Conservation (phyloP, 2,797 vertebrate species). For the Myripristis jacobus region DNA sequence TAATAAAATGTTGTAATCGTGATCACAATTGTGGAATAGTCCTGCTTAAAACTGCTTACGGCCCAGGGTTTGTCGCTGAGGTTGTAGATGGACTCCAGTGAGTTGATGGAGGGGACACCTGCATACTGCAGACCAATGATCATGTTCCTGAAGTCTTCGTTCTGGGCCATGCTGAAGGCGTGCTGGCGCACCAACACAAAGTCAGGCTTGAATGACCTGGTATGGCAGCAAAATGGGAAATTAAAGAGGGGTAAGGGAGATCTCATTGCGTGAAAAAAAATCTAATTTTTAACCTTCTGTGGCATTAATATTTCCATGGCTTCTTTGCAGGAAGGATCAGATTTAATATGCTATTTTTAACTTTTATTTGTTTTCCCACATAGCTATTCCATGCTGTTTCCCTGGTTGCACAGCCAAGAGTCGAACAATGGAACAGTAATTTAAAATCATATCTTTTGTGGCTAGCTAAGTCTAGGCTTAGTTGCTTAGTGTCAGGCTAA, state of each 20-base stretch:
- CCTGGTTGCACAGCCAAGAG: too few species aligned
- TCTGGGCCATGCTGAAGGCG: conserved; percentile 97
- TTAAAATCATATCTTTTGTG: neutral
- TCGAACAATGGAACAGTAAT: neutral
- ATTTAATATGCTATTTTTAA: too few species aligned
- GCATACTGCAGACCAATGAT: conserved; percentile 97
- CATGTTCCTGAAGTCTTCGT: conserved; percentile 95
- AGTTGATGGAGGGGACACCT: conserved; percentile 93
- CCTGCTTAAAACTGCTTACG: conserved; percentile 82
- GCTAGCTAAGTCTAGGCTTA: neutral
- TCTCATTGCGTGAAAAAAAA: too few species aligned
- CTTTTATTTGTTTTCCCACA: too few species aligned
- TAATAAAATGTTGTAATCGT: conserved; percentile 14
- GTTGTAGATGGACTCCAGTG: conserved; percentile 96
- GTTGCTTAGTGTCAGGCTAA: neutral
- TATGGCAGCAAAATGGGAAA: conserved; percentile 7
- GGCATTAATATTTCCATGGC: too few species aligned
- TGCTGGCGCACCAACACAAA: conserved; percentile 97
- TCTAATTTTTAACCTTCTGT: too few species aligned
- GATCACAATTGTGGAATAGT: neutral
- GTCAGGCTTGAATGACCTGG: conserved; percentile 95
- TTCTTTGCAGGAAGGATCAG: too few species aligned
- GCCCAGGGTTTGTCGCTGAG: conserved; percentile 99
- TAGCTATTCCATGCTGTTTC: too few species aligned
- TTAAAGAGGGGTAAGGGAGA: neutral